Conservation (phyloP, 2,113 vertebrate genomes). For the Tetraodon nigroviridis region DNA sequence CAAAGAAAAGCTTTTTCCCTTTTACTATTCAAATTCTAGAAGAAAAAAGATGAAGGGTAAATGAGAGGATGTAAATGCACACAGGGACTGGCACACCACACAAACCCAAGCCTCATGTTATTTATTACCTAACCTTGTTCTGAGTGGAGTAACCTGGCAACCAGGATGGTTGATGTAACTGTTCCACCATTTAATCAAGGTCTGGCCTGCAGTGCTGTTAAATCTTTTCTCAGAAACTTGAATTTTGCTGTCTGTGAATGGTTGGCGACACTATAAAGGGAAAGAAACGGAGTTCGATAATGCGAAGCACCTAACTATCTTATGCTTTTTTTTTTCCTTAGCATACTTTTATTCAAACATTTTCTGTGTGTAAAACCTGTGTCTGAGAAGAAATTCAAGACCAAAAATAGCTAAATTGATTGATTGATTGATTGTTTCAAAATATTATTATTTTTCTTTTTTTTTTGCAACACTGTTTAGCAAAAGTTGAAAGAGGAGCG, state of each 20-base stretch:
- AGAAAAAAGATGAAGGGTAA: slow-evolving; percentile 20
- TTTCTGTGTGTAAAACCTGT: too few species aligned
- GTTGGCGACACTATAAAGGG: background rate
- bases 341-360: too few species aligned
- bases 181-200: slow-evolving; percentile 20
- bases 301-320: too few species aligned
- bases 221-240: slow-evolving; percentile 4
- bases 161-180: slow-evolving; percentile 42
- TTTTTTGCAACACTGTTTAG: slow-evolving; percentile 56
- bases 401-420: too few species aligned
- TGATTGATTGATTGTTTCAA: background rate
- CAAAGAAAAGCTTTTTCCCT: slow-evolving; percentile 14
- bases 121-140: slow-evolving; percentile 59
- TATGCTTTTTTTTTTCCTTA: too few species aligned
- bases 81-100: slow-evolving; percentile 10
- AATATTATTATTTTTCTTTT: background rate
- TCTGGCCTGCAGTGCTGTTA: slow-evolving; percentile 3
- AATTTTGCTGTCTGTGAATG: slow-evolving; percentile 3
- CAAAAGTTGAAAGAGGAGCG: slow-evolving; percentile 92
- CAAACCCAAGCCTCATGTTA: slow-evolving; percentile 31
- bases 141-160: slow-evolving; percentile 56
- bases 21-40: slow-evolving; percentile 19
- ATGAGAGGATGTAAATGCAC: slow-evolving; percentile 27
- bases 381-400: too few species aligned
- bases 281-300: background rate